Evolutionary conservation across 2,797 vertebrate genomes (phyloP).

Genomic region (Fistularia tabacaria): DNA sequence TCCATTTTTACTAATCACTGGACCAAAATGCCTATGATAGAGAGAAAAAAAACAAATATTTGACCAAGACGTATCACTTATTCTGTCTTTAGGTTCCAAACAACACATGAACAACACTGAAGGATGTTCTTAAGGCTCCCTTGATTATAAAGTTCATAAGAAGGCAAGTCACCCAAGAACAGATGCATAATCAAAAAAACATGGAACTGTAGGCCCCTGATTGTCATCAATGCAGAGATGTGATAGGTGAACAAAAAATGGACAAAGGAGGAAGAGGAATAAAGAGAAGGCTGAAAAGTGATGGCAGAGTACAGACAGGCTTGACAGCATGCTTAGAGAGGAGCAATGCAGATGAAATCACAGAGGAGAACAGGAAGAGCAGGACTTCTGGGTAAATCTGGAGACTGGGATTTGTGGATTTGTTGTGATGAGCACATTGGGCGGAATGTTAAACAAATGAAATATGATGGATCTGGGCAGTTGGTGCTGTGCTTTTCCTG

Average conservation of each 20-base stretch:
- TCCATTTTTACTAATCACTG: too few relatives aligned
- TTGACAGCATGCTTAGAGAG: conserved; percentile 18
- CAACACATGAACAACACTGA: too few relatives aligned
- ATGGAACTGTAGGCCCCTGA: too few relatives aligned
- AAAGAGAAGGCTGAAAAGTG: conserved; percentile 12
- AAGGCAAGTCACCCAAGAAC: background rate
- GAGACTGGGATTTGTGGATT: conserved; percentile 12
- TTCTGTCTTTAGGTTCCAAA: too few relatives aligned
- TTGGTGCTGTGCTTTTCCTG: conserved; percentile 33
- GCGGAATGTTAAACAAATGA: conserved; percentile 21
- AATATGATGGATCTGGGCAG: conserved; percentile 38
- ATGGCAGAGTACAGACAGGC: background rate
- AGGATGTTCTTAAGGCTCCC: background rate
- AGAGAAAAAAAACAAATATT: too few relatives aligned
- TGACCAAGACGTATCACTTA: too few relatives aligned
- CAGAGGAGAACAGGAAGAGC: conserved; percentile 18
- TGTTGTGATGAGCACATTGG: conserved; percentile 13
- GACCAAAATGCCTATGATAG: too few relatives aligned
- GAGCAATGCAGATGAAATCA: conserved; percentile 26
- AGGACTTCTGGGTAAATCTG: conserved; percentile 21
- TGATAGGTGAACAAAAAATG: background rate
- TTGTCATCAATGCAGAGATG: too few relatives aligned
- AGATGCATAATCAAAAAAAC: too few relatives aligned
- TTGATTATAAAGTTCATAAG: background rate
- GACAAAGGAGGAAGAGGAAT: conserved; percentile 4